These are phyloP conservation scores for Centruroides sculpturatus DNA, from an alignment of 1,140 invertebrate genomes.

Conservation along the genomic window DNA sequence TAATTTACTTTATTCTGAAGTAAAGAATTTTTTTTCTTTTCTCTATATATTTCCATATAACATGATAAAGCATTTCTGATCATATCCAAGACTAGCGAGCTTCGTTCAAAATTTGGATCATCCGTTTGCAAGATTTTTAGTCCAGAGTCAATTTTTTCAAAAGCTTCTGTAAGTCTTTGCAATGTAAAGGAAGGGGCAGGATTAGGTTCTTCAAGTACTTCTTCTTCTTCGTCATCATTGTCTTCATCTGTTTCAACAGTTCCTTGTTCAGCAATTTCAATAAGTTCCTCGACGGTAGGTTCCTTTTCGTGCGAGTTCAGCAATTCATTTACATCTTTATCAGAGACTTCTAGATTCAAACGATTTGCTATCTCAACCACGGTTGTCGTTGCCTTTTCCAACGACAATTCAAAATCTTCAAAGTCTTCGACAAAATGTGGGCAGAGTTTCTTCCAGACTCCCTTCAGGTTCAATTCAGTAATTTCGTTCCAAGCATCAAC, in stretches of 20 bases:
- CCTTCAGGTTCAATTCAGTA: no score
- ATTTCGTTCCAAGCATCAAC: no score
- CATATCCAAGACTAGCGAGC: no score
- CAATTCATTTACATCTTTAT: neutral
- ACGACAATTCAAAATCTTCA: neutral
- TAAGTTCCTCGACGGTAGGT: neutral
- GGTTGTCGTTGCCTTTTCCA: neutral
- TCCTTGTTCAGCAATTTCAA: neutral
- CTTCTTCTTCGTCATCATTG: neutral
- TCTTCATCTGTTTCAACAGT: neutral
- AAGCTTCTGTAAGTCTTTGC: neutral
- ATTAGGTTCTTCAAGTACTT: neutral
- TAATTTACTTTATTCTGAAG: no score
- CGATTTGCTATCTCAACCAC: neutral
- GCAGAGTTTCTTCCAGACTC: no score
- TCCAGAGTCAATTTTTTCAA: neutral
- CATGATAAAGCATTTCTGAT: no score
- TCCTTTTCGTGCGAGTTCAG: neutral
- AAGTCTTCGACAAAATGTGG: neutral
- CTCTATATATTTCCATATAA: no score
- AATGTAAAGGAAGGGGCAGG: neutral
- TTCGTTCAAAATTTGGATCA: neutral
- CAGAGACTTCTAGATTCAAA: neutral
- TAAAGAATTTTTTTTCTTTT: no score
- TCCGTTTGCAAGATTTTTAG: neutral